Base-by-base conservation (phyloP, 2,113 vertebrate genomes). In the Symphodus melops region DNA sequence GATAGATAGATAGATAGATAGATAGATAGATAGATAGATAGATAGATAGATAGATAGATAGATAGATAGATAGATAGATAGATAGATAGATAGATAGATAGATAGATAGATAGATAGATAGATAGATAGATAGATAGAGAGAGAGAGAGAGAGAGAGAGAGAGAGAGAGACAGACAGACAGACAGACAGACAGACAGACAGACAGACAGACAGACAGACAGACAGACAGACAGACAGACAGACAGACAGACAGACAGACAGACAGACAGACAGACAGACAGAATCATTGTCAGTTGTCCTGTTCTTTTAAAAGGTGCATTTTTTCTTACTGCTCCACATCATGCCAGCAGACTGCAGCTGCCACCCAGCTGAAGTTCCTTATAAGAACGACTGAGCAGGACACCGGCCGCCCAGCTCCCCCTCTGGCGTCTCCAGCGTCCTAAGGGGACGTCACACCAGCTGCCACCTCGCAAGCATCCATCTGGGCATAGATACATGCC, bases 401-500 rank as follows among this genome's bases (percentile, higher is more conserved):
- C 75, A 69, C 51, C 42, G 52, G 51, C 68, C 59, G 12, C 37
- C 41, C 10, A 36, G 57, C 73, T 76, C 77, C 79, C 39, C 85
- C 86, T 85, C 86, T 83, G 77, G 72, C 72, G 44, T 58, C 81
- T 75, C 58, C 37, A 36, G 20, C 63, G 61, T 87, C 93, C 91
- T 84, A 68, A 82, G 89, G 82, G 86, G 79, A 84, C 81, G 54
- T 74, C 81, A 81, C 81, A 68, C 86, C 87, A 90, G 89, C 88
- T 91, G 92, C 87, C 76, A 65, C 70, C 52, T 10, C 12, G 67
- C 82, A 81, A 63, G 37, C 75, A 75, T 90, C 92, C 93, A 93
- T 93, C 92, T 94, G 94, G 86, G 83, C 89, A 87, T 28, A 28
- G 54, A 82, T 70, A 80, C 78, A 64, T 49, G 74, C 82, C 86